These are phyloP conservation scores for Alectoris magna DNA, from an alignment of 2,797 vertebrate species.

Conservation along the genomic window DNA sequence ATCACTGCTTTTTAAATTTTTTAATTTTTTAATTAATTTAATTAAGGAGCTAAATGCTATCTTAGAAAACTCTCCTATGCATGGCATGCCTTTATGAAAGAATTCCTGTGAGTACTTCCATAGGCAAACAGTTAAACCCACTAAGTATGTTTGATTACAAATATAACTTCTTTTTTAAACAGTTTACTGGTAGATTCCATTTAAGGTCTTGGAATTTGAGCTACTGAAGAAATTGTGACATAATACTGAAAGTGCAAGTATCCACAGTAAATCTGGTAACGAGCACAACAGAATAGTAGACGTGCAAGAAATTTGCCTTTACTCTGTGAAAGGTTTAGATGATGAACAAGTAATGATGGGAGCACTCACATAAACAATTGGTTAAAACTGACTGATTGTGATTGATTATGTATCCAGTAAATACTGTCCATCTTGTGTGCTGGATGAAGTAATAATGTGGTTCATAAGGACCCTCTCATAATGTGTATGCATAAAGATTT, in stretches of 20 bases:
- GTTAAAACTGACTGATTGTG: neutral
- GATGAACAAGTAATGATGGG: neutral
- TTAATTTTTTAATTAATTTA: too few relatives aligned
- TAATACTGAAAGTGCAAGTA: neutral
- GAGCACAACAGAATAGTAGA: neutral
- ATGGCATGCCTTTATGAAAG: neutral
- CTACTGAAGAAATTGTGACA: neutral
- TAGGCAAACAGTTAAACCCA: neutral
- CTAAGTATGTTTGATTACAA: neutral
- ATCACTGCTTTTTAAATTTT: neutral
- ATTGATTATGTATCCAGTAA: neutral
- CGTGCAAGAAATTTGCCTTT: neutral
- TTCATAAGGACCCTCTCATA: neutral
- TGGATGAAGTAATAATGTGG: neutral
- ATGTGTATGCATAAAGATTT: neutral
- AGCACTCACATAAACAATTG: neutral
- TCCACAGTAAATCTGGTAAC: neutral
- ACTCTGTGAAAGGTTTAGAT: neutral
- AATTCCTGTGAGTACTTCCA: neutral
- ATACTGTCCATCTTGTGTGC: neutral
- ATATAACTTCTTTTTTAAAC: fast-evolving
- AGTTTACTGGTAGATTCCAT: neutral
- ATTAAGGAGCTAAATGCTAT: neutral
- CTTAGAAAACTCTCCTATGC: neutral
- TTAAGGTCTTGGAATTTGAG: neutral